These are phyloP conservation scores for Phainopepla nitens DNA, from an alignment of 2,113 vertebrate genomes.

Conservation along the genomic window DNA sequence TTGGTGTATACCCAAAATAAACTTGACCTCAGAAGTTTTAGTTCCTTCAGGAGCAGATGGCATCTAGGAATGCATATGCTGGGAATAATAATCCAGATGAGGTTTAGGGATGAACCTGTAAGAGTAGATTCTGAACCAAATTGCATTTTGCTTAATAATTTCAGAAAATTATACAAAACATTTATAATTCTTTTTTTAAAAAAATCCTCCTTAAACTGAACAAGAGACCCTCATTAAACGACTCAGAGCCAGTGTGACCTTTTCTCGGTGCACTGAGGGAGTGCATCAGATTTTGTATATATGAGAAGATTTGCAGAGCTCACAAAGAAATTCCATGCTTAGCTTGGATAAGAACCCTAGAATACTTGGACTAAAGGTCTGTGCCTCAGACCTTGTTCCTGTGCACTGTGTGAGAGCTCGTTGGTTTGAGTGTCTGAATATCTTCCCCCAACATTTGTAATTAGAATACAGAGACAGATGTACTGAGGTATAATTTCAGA, in stretches of 20 bases:
- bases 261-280: background rate
- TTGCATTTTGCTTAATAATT: background rate
- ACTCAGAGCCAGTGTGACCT: background rate
- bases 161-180: background rate
- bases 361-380: background rate
- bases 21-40: background rate
- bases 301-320: background rate
- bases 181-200: background rate
- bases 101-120: background rate
- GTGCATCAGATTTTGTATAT: background rate
- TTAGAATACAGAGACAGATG: background rate
- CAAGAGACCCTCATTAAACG: background rate
- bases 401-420: background rate
- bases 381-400: background rate
- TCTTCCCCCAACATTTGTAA: background rate
- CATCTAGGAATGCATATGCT: background rate
- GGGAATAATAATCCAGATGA: background rate
- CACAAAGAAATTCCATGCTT: background rate
- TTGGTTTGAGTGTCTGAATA: background rate
- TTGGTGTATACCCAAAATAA: background rate
- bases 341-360: background rate
- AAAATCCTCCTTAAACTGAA: background rate
- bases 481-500: background rate
- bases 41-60: background rate
- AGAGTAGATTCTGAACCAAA: background rate